Evolutionary conservation across 2,888 invertebrate species (phyloP), one percentile per base, ranked within the genome.

Genomic region (Pseudococcus viburni): DNA sequence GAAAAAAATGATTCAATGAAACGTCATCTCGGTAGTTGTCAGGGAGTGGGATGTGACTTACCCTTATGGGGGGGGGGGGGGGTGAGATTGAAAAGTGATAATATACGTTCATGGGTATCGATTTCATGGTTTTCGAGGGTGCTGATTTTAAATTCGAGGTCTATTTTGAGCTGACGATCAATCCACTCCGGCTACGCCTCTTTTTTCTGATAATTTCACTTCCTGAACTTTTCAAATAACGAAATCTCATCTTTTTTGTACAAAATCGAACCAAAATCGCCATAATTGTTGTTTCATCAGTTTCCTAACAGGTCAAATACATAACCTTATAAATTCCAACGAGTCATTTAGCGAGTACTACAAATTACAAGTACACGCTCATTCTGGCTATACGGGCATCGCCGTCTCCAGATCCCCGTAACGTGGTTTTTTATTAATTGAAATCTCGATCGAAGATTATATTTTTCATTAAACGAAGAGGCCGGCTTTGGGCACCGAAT

Each of bases 391-490:
- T 64, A 64, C 64, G 64, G 64, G 64, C 22, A 64, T 9, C 22
- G 22, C 15, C 22, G 64, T 64, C 22, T 22, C 11, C 64, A 59
- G n/a, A 9, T 7, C 7, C 9, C 22, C 11, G 11, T 22, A 9
- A 15, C 64, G 22, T 59, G 2, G 15, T 64, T 64, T 22, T 64
- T 64, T 64, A 64, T 64, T 64, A 64, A 64, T 64, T 64, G 64
- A 64, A 64, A 64, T 64, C 64, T 11, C 64, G 64, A 64, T 64
- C 64, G 22, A 64, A 64, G 64, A 64, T 22, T 64, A 64, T 64
- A 64, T 64, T 64, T 64, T 64, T 64, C 64, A 64, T 64, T 64
- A 64, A 64, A 64, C 64, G 22, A 64, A 19, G 64, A 64, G 64
- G 64, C 22, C 19, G 64, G 64, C 64, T 64, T 64, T 64, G 64